Conservation (phyloP, 2,888 invertebrate species). For the Ormyrus pomaceus region DNA sequence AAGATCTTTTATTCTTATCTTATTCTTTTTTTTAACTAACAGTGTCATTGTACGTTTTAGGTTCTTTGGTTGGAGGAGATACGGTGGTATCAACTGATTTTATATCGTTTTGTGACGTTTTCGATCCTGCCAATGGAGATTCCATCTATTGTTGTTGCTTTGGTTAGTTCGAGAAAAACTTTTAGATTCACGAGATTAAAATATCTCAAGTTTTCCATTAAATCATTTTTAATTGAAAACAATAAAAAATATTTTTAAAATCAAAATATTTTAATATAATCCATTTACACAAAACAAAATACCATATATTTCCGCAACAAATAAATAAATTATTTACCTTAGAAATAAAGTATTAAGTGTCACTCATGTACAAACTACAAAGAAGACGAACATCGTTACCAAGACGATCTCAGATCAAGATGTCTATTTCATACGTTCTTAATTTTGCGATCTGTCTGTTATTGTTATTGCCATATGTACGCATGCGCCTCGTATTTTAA, state of each 20-base stretch:
- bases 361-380: conserved; percentile 17
- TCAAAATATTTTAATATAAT: no score
- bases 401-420: conserved; percentile 24
- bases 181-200: no score
- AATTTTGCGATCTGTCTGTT: conserved; percentile 7
- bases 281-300: no score
- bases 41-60: not conserved
- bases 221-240: no score
- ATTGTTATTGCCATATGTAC: conserved; percentile 15
- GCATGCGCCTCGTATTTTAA: conserved; percentile 23
- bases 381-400: conserved; percentile 1
- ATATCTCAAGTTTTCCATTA: no score
- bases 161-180: no score
- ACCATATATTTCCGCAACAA: no score
- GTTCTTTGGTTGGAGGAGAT: not conserved
- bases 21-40: conserved; percentile 17
- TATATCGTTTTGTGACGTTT: no score
- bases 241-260: no score
- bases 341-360: conserved; percentile 27
- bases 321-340: not conserved
- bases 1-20: not conserved
- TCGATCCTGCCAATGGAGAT: no score
- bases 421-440: conserved; percentile 12
- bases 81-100: no score
- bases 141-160: no score